Evolutionary conservation across 2,888 invertebrate genomes (phyloP), one percentile per base, ranked within the genome.

Genomic region (Spicauda simplicius): DNA sequence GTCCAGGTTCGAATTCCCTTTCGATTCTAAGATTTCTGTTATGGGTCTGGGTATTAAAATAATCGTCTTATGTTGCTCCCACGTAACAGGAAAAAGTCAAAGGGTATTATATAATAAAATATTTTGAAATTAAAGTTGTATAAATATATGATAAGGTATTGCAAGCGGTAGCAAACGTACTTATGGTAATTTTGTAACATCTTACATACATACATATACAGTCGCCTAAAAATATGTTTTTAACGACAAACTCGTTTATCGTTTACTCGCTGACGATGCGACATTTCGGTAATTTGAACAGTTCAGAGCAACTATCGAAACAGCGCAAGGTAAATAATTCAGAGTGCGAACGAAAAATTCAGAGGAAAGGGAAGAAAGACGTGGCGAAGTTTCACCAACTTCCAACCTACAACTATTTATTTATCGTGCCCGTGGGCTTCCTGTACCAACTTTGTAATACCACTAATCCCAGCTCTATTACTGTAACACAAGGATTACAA

Each of bases 341-440:
- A 82, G 78, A 79, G 81, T 80, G 77, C 80, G 81, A 80, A 77
- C 79, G 78, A 80, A 83, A 81, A 84, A 83, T 83, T 81, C 61
- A 25, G 57, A 41, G 57, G 77, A 64, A 71, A 72, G 70, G 68
- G 70, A 73, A 72, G 77, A 73, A 76, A 80, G 79, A 82, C 81
- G 79, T 75, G 75, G 76, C 73, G 70, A 84, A 86, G 77, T 86
- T 84, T 74, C 74, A 77, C 77, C 79, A 83, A 85, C 82, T 85
- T 86, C 79, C 82, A 76, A 81, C 81, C 83, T 80, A 77, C 83
- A 82, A 85, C 85, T 88, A 87, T 88, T 88, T 90, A 89, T 90
- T 88, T 90, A 88, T 88, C 81, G 81, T 80, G 80, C 88, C 84
- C 76, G 78, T 78, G 85, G 86, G 86, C 82, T 83, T 84, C 76